Base-by-base conservation (phyloP, 2,797 vertebrate genomes). In the Mus caroli region DNA sequence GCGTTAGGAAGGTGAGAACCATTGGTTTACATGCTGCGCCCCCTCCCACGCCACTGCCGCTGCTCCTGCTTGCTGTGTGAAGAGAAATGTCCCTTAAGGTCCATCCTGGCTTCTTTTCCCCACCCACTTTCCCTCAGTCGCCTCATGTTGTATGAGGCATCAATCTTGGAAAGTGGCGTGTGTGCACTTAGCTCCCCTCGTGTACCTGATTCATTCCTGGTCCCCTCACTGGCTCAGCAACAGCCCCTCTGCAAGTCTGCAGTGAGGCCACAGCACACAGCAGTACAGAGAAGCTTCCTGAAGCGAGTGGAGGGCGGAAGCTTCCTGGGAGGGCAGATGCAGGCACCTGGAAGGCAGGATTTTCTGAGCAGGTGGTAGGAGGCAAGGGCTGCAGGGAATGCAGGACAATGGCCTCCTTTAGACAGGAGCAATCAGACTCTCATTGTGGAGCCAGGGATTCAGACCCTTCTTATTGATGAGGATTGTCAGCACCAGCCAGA, bases 201-300 rank as follows among this genome's bases (percentile, higher is more conserved):
- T 0, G 19, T 1, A 1, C 50, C 62, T n/a, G 9, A 6, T 3
- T 52, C 31, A 3, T 1, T 54, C 19, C 22, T 6, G 14, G 64
- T 43, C 20, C 85, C n/a, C 2, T 31, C 12, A 0, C 60, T 84
- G 50, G 22, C 11, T 56, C 31, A 17, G 3, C 75, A 85, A 15
- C 15, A 11, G 3, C n/a, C 40, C 43, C 43, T 58, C 78, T 43
- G 46, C 26, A 1, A 3, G 0, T 26, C 9, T 3, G 2, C 40
- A 9, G 0, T 2, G 3, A 52, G 46, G 7, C 0, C 0, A 2
- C 0, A 15, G 56, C 28, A 26, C 85, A 60, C 17, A 20, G n/a
- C 1, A 13, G 31, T 62, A 4, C 37, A 2, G 28, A 52, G 60
- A 3, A 22, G 31, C 37, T 31, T n/a, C n/a, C n/a, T n/a, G n/a